These are phyloP conservation scores for Pseudomyrmex concolor DNA, from an alignment of 1,140 invertebrate species.

Conservation along the genomic window DNA sequence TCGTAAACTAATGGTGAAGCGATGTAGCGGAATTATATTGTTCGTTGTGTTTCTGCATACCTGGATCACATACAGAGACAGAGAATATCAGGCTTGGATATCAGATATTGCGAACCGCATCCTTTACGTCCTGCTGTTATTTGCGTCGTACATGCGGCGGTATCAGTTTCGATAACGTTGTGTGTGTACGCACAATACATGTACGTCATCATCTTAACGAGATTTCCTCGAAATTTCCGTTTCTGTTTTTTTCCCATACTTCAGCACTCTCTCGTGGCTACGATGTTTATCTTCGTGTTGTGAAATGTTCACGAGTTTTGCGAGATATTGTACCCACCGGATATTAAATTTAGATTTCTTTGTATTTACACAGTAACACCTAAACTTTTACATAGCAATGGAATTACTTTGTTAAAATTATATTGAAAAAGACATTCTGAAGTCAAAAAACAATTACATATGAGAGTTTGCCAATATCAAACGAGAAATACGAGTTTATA, in stretches of 20 bases:
- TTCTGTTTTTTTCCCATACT: not conserved
- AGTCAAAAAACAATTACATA: not conserved
- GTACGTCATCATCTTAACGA: not conserved
- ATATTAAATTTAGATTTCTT: constrained; percentile 5
- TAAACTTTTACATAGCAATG: too few species aligned
- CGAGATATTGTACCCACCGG: not conserved
- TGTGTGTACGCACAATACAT: too few species aligned
- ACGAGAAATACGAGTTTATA: too few species aligned
- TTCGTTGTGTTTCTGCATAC: constrained; percentile 64
- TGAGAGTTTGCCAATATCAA: too few species aligned
- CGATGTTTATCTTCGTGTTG: not conserved
- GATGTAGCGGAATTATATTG: constrained; percentile 74
- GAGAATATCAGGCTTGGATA: constrained; percentile 23
- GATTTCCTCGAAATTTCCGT: not conserved
- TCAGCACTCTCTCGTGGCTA: not conserved
- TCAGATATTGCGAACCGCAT: constrained; percentile 37
- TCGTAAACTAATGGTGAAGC: constrained; percentile 81
- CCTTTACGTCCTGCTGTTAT: not conserved
- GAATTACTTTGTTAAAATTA: too few species aligned
- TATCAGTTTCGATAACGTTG: constrained; percentile 16
- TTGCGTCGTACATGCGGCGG: not conserved
- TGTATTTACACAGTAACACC: not conserved
- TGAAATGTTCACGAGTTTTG: not conserved
- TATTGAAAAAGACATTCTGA: not conserved
- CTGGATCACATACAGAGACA: constrained; percentile 41